Conservation (phyloP, 2,888 invertebrate genomes). For the Himalopsyche anomala region DNA sequence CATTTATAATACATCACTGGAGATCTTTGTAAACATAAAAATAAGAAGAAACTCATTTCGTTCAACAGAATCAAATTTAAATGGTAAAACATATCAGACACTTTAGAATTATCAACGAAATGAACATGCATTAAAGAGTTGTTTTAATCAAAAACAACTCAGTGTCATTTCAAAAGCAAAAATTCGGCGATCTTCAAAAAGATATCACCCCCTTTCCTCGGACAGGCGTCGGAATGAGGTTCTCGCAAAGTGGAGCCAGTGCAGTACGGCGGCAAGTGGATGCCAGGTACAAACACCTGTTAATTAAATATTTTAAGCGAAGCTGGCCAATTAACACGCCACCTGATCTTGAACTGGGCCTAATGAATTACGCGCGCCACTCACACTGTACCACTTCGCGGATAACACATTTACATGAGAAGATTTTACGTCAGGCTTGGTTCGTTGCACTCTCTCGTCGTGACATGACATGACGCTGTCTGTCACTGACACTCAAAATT, state of each 20-base stretch:
- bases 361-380: conserved; percentile 31
- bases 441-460: neutral
- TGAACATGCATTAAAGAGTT: no score
- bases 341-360: neutral
- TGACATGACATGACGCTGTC: no score
- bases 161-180: neutral
- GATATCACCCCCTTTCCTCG: neutral
- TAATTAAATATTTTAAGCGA: conserved; percentile 45
- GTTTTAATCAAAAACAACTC: no score
- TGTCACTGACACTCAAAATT: no score
- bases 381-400: neutral
- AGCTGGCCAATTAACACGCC: conserved; percentile 36
- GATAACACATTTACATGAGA: conserved; percentile 11
- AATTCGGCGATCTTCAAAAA: neutral
- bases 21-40: no score
- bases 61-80: no score
- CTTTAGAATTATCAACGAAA: no score
- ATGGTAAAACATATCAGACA: no score
- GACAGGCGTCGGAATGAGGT: neutral
- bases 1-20: no score
- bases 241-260: neutral
- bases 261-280: neutral
- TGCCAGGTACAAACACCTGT: conserved; percentile 15
- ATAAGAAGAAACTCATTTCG: no score
- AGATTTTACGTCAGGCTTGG: neutral